Conservation (phyloP, 2,797 vertebrate species). For the Perodicticus potto region DNA sequence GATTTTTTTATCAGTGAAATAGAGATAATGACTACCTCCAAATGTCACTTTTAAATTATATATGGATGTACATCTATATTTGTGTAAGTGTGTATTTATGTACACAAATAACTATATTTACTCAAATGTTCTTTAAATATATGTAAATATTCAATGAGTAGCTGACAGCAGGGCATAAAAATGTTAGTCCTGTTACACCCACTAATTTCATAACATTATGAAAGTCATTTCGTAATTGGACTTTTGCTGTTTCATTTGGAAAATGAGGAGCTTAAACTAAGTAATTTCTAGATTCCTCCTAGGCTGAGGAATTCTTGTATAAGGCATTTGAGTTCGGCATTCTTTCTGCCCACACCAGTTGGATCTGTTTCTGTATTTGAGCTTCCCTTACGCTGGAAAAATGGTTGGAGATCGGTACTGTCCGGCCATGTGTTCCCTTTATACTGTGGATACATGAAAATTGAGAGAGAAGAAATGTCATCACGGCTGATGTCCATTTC, state of each 20-base stretch:
- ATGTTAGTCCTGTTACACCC: background rate
- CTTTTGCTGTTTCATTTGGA: conserved; percentile 42
- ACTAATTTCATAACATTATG: conserved; percentile 30
- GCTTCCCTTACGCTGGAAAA: background rate
- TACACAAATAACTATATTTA: background rate
- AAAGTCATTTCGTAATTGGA: conserved; percentile 23
- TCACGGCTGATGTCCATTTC: background rate
- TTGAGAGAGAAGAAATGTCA: background rate
- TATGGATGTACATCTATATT: background rate
- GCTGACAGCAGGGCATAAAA: conserved; percentile 6
- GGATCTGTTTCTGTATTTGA: background rate
- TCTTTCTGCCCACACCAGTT: background rate
- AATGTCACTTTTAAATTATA: background rate
- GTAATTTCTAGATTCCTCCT: background rate
- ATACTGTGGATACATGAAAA: background rate
- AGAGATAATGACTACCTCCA: background rate
- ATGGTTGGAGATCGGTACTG: background rate
- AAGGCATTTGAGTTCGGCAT: background rate
- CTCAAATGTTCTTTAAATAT: background rate
- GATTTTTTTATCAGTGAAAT: background rate
- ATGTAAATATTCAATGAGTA: background rate
- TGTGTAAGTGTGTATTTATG: background rate
- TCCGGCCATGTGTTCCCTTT: background rate
- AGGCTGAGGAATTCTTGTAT: background rate
- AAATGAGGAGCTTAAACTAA: background rate